A percentile compares a stretch with the other conserved stretches of the same genome.
These are phyloP conservation scores for Malacoraja senta DNA, from an alignment of 2,797 vertebrate species.

Conservation along the genomic window DNA sequence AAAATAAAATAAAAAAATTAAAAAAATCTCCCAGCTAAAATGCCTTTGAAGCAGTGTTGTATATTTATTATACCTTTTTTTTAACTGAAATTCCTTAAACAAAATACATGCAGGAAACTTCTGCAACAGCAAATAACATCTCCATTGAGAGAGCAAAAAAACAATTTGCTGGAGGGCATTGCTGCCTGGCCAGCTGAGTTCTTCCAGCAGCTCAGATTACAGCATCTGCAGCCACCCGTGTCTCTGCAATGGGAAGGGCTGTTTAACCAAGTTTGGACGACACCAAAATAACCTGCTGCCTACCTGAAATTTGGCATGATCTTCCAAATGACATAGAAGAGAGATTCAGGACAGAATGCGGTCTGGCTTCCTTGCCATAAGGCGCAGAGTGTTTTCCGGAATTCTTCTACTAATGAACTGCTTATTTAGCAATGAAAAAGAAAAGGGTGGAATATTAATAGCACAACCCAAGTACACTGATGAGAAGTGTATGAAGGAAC, in stretches of 20 bases:
- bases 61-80: neutral
- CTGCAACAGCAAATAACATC: neutral
- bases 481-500: no score
- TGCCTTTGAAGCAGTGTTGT: neutral
- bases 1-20: no score
- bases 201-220: no score
- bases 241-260: no score
- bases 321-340: constrained; percentile 98
- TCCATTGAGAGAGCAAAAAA: neutral
- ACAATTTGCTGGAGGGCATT: no score
- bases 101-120: neutral
- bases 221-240: no score
- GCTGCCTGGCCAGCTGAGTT: no score
- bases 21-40: neutral
- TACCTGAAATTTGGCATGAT: constrained; percentile 99
- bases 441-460: neutral
- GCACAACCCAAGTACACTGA: neutral
- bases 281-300: constrained; percentile 35
- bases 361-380: constrained; percentile 94
- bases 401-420: constrained; percentile 94
- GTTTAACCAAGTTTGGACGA: neutral
- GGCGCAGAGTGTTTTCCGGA: constrained; percentile 94
- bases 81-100: neutral
- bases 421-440: constrained; percentile 23
- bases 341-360: constrained; percentile 91